These are phyloP conservation scores for Drosophila ochracea DNA, from an alignment of 2,888 invertebrate species.

Conservation along the genomic window DNA sequence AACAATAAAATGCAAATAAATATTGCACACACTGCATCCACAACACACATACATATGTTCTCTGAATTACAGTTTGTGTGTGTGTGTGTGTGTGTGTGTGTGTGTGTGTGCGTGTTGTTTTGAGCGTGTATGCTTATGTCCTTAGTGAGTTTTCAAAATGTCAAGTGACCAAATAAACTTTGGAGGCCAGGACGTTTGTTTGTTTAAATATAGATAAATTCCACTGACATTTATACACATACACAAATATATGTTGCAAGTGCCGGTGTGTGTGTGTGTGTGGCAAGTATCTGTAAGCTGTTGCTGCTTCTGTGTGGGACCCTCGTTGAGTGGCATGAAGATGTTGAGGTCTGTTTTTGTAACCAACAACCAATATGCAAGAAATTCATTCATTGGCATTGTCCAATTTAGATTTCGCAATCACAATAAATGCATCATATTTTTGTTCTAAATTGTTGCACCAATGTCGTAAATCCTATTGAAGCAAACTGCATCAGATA, in stretches of 20 bases:
- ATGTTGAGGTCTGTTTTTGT: constrained; percentile 55
- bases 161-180: constrained; percentile 76
- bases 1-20: constrained; percentile 72
- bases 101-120: background rate
- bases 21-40: constrained; percentile 49
- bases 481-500: constrained; percentile 23
- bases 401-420: constrained; percentile 59
- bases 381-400: constrained; percentile 32
- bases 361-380: constrained; percentile 50
- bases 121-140: constrained; percentile 26
- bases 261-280: constrained; percentile 8
- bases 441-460: constrained; percentile 59
- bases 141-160: constrained; percentile 68
- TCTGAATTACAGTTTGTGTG: background rate
- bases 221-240: constrained; percentile 65
- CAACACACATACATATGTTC: constrained; percentile 7
- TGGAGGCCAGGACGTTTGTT: constrained; percentile 60
- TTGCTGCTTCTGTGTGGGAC: background rate
- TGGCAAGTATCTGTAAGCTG: constrained; percentile 17
- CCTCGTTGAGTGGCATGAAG: constrained; percentile 55
- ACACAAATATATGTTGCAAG: constrained; percentile 32
- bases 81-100: background rate
- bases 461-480: constrained; percentile 64
- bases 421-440: constrained; percentile 65
- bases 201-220: constrained; percentile 78